These are phyloP conservation scores for Suillia variegata DNA, from an alignment of 2,888 invertebrate genomes.

Conservation along the genomic window DNA sequence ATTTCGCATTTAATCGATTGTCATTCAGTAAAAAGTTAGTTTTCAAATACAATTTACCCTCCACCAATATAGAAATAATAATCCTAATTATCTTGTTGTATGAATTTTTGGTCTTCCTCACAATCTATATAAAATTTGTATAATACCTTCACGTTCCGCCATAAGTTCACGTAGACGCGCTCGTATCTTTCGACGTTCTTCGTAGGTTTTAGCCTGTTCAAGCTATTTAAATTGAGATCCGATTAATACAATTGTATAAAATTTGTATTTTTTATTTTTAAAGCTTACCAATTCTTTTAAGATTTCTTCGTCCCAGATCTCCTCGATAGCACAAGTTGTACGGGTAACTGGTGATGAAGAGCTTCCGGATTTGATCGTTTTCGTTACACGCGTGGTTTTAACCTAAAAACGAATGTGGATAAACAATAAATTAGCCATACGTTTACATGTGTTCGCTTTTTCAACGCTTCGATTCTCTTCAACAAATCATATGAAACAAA, in stretches of 20 bases:
- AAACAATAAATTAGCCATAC: not conserved
- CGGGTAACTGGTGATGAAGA: conserved; percentile 63
- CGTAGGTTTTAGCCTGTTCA: conserved; percentile 85
- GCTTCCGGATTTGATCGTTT: conserved; percentile 57
- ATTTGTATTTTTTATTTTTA: conserved; percentile 2
- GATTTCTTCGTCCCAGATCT: conserved; percentile 78
- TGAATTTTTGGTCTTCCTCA: not conserved
- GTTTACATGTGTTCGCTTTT: not conserved
- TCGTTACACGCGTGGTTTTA: conserved; percentile 62
- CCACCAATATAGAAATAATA: not conserved
- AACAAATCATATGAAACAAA: not conserved
- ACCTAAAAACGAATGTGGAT: conserved; percentile 58
- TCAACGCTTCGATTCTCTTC: too few species aligned
- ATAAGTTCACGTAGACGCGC: conserved; percentile 81
- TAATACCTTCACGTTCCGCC: conserved; percentile 84
- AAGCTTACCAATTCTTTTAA: conserved; percentile 72
- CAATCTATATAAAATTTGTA: not conserved
- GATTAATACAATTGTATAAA: not conserved
- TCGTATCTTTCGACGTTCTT: conserved; percentile 81
- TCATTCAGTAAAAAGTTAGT: conserved; percentile 16
- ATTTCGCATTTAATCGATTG: not conserved
- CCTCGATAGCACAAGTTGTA: conserved; percentile 70
- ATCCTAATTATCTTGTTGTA: not conserved
- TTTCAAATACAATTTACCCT: conserved; percentile 7
- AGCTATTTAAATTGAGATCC: conserved; percentile 65